Evolutionary conservation across 2,797 vertebrate species (phyloP).

Genomic region (Gymnocypris eckloni): DNA sequence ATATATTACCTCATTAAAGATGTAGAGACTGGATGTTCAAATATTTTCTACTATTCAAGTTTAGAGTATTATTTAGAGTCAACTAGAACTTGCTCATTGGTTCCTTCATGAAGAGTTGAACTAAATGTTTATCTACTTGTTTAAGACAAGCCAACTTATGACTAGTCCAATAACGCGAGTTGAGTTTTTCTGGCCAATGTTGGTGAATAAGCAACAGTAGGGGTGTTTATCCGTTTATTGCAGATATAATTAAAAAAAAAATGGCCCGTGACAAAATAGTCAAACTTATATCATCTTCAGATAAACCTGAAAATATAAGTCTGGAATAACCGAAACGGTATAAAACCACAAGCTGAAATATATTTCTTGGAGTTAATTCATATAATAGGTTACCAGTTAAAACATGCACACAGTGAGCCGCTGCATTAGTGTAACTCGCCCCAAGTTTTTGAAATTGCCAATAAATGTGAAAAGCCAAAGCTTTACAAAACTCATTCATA

Average conservation of each 20-base stretch:
- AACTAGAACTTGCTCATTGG: neutral
- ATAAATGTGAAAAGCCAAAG: constrained; percentile 10
- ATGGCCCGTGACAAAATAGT: neutral
- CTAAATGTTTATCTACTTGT: neutral
- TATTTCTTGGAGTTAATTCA: neutral
- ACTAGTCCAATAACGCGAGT: neutral
- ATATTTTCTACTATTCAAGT: neutral
- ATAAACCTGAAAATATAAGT: neutral
- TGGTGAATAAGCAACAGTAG: neutral
- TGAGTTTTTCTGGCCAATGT: neutral
- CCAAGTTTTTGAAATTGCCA: neutral
- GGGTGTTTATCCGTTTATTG: neutral
- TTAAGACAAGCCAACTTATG: neutral
- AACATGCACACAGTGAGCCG: neutral
- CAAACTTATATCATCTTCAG: neutral
- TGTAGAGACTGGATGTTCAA: neutral
- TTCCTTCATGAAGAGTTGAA: no score
- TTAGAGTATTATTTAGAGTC: neutral
- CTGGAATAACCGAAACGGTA: neutral
- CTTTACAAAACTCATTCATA: constrained; percentile 18
- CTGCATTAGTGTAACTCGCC: neutral
- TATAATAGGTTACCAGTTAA: neutral
- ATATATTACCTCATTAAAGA: neutral
- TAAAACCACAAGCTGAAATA: neutral
- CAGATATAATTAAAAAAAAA: neutral